These are phyloP conservation scores for Melieria picta DNA, from an alignment of 2,888 invertebrate genomes.

Conservation along the genomic window DNA sequence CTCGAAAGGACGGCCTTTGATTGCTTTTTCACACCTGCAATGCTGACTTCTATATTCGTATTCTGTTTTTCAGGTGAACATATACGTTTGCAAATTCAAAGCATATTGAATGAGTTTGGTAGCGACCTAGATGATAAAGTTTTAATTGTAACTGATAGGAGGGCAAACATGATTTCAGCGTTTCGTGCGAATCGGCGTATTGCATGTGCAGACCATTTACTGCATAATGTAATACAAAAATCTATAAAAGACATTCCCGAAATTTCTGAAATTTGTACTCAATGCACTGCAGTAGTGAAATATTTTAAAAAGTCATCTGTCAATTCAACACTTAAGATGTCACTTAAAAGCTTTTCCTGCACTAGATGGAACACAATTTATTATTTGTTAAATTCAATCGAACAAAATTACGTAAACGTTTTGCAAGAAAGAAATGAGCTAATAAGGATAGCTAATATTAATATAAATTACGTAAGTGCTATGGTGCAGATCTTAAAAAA, in stretches of 20 bases:
- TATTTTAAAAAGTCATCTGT: conserved; percentile 34
- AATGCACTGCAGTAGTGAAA: conserved; percentile 35
- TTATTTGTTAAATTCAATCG: conserved; percentile 24
- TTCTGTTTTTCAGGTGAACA: conserved; percentile 22
- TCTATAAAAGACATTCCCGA: conserved; percentile 27
- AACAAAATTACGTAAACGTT: conserved; percentile 15
- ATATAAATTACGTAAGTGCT: no score
- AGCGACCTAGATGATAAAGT: conserved; percentile 14
- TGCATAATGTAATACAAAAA: conserved; percentile 33
- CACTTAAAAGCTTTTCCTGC: conserved; percentile 28
- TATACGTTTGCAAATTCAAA: conserved; percentile 22
- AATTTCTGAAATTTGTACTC: conserved; percentile 13
- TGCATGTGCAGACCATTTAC: conserved; percentile 34
- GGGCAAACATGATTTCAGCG: conserved; percentile 34
- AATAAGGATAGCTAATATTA: no score
- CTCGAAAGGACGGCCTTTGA: neutral
- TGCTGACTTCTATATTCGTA: no score
- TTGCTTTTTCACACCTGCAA: no score
- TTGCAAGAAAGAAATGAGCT: no score
- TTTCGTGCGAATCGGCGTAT: conserved; percentile 30
- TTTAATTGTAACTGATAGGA: conserved; percentile 36
- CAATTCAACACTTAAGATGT: conserved; percentile 25
- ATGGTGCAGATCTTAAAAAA: no score
- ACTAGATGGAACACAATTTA: conserved; percentile 36
- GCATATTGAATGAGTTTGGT: conserved; percentile 21